Evolutionary conservation across 2,888 invertebrate species (phyloP), one percentile per base, ranked within the genome.

Genomic region (Drosophila koepferae): DNA sequence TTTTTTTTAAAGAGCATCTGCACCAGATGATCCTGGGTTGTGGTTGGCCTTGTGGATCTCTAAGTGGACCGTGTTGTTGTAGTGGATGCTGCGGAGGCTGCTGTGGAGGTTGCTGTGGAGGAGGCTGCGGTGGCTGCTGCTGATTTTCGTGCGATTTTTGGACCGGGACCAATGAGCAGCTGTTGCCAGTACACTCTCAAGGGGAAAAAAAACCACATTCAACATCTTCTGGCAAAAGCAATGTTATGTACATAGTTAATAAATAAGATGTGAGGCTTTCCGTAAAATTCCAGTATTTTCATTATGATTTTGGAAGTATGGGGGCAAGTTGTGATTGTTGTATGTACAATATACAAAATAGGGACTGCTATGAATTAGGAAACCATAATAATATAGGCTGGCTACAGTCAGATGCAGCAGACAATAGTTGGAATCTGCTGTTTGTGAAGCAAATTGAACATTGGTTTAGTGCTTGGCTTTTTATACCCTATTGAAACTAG

Each of bases 21-120:
- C 56, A 58, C 16, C 20, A 20, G 20, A 58, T 58, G 56, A 44
- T 43, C 34, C 44, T 58, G 18, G 56, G 56, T 20, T 58, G 56
- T 58, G 56, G 56, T 58, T 58, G 56, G 56, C 43, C 56, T 0
- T 44, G 56, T 34, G 56, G 56, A 34, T 58, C 43, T 2, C 16
- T 58, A 2, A 58, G 34, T 44, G 56, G 43, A 16, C 56, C 56
- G 0, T 34, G 56, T 16, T 56, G 40, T 40, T 23, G 56, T 5
- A 36, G 51, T 4, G 55, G 55, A 0, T 55, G 55, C 40, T 40
- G 40, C 23, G 55, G 40, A 1, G 9, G 54, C 16, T 55, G 55
- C 40, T 28, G 55, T n/a, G 55, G 55, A 28, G 23, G 54, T 18
- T 38, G 53, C 23, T 54, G 38, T 36, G 54, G 54, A 1, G 36